phyloP scores from a whole-genome alignment of 2,888 invertebrate genomes.

The Geotrupes spiniger region DNA sequence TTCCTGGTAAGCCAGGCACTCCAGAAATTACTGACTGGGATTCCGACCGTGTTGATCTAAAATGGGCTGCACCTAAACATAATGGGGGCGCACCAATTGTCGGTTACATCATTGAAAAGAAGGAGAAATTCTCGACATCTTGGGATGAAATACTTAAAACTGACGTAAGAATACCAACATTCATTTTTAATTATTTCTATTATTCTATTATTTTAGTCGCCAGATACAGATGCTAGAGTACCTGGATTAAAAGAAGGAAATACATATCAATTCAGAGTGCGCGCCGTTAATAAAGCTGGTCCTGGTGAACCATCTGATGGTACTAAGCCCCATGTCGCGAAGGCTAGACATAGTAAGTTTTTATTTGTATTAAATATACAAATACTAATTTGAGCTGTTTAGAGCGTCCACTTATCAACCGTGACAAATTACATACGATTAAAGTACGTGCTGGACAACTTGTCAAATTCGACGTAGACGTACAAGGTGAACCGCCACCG shows the following conservation, averaged over 20 bases:
- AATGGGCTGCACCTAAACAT: constrained; percentile 77
- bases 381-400: constrained; percentile 29
- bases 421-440: constrained; percentile 85
- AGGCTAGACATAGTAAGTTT: constrained; percentile 79
- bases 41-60: constrained; percentile 81
- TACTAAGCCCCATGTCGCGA: constrained; percentile 82
- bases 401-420: constrained; percentile 95
- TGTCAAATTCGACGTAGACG: constrained; percentile 90
- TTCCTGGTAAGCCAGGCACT: constrained; percentile 81
- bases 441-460: constrained; percentile 87
- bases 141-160: constrained; percentile 82
- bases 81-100: constrained; percentile 79
- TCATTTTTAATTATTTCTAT: constrained; percentile 6
- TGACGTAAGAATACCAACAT: constrained; percentile 52
- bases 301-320: constrained; percentile 88
- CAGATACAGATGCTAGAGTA: constrained; percentile 78
- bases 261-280: constrained; percentile 92
- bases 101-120: constrained; percentile 87
- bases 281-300: constrained; percentile 93
- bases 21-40: constrained; percentile 89
- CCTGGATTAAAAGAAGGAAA: constrained; percentile 86
- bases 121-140: constrained; percentile 70
- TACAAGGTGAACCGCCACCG: constrained; percentile 96
- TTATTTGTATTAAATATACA: background rate
- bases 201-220: constrained; percentile 54